Evolutionary conservation across 2,888 invertebrate genomes (phyloP).

Genomic region (Eristalis tenax): DNA sequence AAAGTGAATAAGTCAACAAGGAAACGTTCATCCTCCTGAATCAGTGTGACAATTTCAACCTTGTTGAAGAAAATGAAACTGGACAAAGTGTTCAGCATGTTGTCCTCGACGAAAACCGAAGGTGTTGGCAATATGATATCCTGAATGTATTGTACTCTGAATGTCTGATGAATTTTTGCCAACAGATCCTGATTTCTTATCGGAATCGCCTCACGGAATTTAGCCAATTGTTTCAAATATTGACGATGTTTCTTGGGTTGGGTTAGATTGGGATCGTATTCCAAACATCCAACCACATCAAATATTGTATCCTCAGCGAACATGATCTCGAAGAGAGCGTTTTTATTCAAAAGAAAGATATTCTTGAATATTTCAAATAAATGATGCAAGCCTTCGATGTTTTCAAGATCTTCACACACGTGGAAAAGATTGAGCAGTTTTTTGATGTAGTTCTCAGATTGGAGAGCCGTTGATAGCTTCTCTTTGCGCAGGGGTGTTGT

Average conservation of each 20-base stretch:
- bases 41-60: slow-evolving; percentile 98
- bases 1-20: slow-evolving; percentile 96
- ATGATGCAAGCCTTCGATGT: slow-evolving; percentile 96
- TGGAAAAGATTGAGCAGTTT: slow-evolving; percentile 97
- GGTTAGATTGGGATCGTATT: slow-evolving; percentile 95
- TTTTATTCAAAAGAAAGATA: slow-evolving; percentile 98
- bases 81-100: slow-evolving; percentile 97
- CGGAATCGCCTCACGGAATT: slow-evolving; percentile 96
- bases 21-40: slow-evolving; percentile 99
- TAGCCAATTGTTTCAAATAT: slow-evolving; percentile 95
- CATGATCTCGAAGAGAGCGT: slow-evolving; percentile 98
- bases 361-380: slow-evolving; percentile 99
- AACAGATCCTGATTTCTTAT: slow-evolving; percentile 96
- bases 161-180: slow-evolving; percentile 99
- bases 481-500: slow-evolving; percentile 95
- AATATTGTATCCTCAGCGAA: slow-evolving; percentile 98
- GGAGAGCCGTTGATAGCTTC: slow-evolving; percentile 95
- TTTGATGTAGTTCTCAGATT: slow-evolving; percentile 96
- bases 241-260: slow-evolving; percentile 96
- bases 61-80: slow-evolving; percentile 99
- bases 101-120: slow-evolving; percentile 99
- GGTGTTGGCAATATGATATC: slow-evolving; percentile 99
- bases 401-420: slow-evolving; percentile 98
- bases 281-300: slow-evolving; percentile 98
- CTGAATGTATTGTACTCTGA: slow-evolving; percentile 99